Percentiles rank a stretch among this genome's conserved stretches.
Conservation (phyloP, 2,888 invertebrate genomes). For the Morpho deidamia region DNA sequence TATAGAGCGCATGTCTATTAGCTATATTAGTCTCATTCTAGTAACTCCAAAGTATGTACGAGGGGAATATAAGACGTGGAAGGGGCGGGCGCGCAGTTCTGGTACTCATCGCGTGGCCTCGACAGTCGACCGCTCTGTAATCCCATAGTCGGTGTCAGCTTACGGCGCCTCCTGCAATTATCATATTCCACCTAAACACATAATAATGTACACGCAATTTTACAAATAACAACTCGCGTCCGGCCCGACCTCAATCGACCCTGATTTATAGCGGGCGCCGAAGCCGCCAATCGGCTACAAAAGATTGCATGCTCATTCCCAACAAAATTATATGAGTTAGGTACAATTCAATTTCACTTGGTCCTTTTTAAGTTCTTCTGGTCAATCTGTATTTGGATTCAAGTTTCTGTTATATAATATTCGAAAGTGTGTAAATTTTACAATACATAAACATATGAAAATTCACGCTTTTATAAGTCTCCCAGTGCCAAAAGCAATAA, state of each 20-base stretch:
- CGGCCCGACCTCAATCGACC: conserved; percentile 66
- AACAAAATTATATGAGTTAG: conserved; percentile 27
- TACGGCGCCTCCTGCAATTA: conserved; percentile 76
- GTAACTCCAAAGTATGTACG: conserved; percentile 25
- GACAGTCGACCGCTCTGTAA: conserved; percentile 61
- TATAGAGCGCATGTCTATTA: too few species aligned
- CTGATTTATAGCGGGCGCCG: conserved; percentile 66
- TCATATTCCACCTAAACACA: conserved; percentile 78
- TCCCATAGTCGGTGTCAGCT: conserved; percentile 72
- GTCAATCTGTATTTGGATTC: neutral
- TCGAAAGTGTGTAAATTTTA: neutral
- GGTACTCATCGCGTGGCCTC: conserved; percentile 31
- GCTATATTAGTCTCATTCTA: conserved; percentile 10
- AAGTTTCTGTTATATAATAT: neutral
- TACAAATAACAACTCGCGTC: conserved; percentile 74
- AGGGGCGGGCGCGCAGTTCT: conserved; percentile 7
- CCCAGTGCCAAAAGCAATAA: too few species aligned
- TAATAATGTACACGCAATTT: conserved; percentile 78
- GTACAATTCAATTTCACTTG: neutral
- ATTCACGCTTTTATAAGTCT: too few species aligned
- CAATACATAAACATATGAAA: too few species aligned
- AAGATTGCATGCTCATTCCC: conserved; percentile 49
- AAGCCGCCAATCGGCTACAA: conserved; percentile 36
- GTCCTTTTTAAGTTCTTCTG: neutral
- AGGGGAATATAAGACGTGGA: conserved; percentile 27